Percentiles rank a stretch among this genome's conserved stretches.
phyloP scores from a whole-genome alignment of 2,888 invertebrate species.

The Drosophila macrothrix region DNA sequence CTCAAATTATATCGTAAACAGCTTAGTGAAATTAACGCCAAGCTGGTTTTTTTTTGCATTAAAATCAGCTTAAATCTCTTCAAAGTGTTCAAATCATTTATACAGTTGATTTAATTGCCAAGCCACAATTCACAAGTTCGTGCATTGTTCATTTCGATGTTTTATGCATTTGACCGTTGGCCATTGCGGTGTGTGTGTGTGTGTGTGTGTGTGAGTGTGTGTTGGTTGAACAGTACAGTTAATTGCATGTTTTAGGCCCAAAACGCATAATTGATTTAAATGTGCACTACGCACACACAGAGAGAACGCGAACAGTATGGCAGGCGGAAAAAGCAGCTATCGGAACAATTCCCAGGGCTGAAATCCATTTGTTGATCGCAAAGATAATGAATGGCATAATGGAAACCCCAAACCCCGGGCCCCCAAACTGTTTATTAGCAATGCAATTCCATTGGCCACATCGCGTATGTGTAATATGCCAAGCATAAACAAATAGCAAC shows the following conservation, averaged over 20 bases:
- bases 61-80: conserved; percentile 19
- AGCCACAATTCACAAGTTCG: conserved; percentile 23
- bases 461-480: conserved; percentile 56
- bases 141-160: conserved; percentile 28
- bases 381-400: conserved; percentile 71
- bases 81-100: conserved; percentile 34
- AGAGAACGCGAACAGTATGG: conserved; percentile 21
- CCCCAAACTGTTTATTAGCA: conserved; percentile 62
- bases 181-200: neutral
- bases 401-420: conserved; percentile 16
- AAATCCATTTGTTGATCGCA: conserved; percentile 50
- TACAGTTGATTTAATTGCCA: conserved; percentile 38
- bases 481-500: conserved; percentile 56
- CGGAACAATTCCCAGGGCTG: conserved; percentile 44
- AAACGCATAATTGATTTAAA: conserved; percentile 73
- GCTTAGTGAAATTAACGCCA: neutral
- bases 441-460: conserved; percentile 33
- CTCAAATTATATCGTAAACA: neutral
- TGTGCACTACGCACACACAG: conserved; percentile 32
- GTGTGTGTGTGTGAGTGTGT: neutral
- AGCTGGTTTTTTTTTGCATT: neutral
- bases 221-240: conserved; percentile 17
- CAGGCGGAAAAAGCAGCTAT: conserved; percentile 17
- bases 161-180: conserved; percentile 32
- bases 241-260: conserved; percentile 48